A percentile compares a stretch with the other conserved stretches of the same genome.
Evolutionary conservation across 2,888 invertebrate species (phyloP).

Genomic region (Nudaria mundana): DNA sequence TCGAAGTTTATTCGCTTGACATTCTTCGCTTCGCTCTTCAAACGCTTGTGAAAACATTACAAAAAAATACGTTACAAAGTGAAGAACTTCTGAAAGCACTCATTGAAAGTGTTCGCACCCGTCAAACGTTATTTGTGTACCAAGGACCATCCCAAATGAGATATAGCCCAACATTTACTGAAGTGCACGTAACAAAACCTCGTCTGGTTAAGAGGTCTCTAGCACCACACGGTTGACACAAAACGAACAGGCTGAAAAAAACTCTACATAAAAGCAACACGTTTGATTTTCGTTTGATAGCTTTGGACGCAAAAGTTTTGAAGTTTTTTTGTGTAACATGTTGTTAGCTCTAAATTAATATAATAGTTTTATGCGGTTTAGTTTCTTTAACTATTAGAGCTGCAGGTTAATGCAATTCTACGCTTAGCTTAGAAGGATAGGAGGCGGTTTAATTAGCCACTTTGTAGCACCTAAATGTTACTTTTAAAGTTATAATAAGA

Average conservation of each 20-base stretch:
- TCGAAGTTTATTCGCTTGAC: too few relatives aligned
- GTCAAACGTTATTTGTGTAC: constrained; percentile 20
- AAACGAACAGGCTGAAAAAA: constrained; percentile 2
- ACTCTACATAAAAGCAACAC: constrained; percentile 1
- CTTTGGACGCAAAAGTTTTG: background rate
- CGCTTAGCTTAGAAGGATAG: too few relatives aligned
- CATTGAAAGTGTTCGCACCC: background rate
- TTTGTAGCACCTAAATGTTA: too few relatives aligned
- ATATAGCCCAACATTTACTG: constrained; percentile 22
- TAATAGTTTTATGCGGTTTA: constrained; percentile 1
- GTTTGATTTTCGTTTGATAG: constrained; percentile 1
- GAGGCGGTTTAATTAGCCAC: too few relatives aligned
- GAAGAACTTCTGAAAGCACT: background rate
- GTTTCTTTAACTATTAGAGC: too few relatives aligned
- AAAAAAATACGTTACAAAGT: too few relatives aligned
- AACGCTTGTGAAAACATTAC: too few relatives aligned
- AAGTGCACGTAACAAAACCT: constrained; percentile 26
- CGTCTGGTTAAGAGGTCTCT: constrained; percentile 18
- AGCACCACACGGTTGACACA: constrained; percentile 14
- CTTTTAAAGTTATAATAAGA: too few relatives aligned
- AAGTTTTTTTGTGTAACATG: constrained; percentile 15
- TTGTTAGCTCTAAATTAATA: constrained; percentile 23
- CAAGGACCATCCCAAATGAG: constrained; percentile 21
- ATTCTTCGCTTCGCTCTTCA: too few relatives aligned
- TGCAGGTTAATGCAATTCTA: too few relatives aligned